Evolutionary conservation across 2,113 vertebrate species (phyloP).

Genomic region (Donacobius atricapilla): DNA sequence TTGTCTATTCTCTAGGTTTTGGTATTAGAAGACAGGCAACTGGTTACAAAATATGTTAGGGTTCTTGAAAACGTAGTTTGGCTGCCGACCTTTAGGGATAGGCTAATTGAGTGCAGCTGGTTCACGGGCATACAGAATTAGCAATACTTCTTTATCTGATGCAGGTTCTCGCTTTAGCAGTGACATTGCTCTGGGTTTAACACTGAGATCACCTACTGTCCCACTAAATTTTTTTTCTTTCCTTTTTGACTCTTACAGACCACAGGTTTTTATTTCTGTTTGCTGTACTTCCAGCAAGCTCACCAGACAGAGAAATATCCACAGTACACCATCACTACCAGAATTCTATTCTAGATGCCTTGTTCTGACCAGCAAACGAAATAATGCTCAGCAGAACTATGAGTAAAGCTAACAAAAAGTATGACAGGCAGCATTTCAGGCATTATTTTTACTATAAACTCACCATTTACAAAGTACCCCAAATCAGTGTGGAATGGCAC

Average conservation of each 20-base stretch:
- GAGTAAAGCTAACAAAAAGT: background rate
- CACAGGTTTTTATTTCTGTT: background rate
- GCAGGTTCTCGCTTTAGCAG: background rate
- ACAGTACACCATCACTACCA: background rate
- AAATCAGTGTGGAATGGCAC: background rate
- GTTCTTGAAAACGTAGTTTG: background rate
- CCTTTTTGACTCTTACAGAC: background rate
- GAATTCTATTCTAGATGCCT: background rate
- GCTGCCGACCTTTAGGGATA: background rate
- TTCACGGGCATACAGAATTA: background rate
- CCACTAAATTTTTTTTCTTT: background rate
- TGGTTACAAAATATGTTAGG: background rate
- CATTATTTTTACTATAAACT: background rate
- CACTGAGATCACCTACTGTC: background rate
- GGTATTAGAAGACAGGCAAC: background rate
- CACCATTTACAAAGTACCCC: background rate
- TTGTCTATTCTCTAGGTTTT: background rate
- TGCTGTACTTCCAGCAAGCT: background rate
- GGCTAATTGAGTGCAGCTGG: background rate
- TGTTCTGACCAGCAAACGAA: background rate
- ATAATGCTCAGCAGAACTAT: background rate
- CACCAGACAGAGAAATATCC: background rate
- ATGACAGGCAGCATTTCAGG: background rate
- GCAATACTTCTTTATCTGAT: background rate
- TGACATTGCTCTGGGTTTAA: background rate